A percentile compares a stretch with the other conserved stretches of the same genome.
Evolutionary conservation across 2,113 vertebrate species (phyloP).

Genomic region (Saguinus imperator): DNA sequence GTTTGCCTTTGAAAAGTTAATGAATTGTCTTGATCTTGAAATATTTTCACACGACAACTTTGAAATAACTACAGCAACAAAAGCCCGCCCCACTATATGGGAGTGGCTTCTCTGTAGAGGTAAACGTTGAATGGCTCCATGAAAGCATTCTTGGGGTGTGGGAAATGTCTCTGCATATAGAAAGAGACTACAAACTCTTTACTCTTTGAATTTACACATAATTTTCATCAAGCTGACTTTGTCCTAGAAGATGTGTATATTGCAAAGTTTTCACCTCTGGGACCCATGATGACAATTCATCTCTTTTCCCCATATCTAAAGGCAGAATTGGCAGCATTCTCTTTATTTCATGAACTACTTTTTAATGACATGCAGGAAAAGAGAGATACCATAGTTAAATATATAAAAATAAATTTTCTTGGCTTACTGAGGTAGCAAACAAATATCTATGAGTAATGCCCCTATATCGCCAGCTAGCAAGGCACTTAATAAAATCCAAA

Average conservation of each 20-base stretch:
- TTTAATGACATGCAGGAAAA: conserved; percentile 73
- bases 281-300: neutral
- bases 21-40: neutral
- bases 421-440: conserved; percentile 73
- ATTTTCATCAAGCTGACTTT: conserved; percentile 48
- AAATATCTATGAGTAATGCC: conserved; percentile 84
- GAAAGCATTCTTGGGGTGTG: neutral
- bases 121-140: neutral
- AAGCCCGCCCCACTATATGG: rapidly evolving
- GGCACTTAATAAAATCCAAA: conserved; percentile 86
- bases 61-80: neutral
- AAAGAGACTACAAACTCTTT: neutral
- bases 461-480: conserved; percentile 75
- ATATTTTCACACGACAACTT: neutral
- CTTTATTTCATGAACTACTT: conserved; percentile 53
- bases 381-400: conserved; percentile 76
- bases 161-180: neutral
- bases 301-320: conserved; percentile 43
- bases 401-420: conserved; percentile 82
- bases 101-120: neutral
- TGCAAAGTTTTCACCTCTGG: conserved; percentile 17
- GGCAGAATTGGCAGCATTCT: conserved; percentile 45
- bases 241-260: conserved; percentile 39
- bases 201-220: conserved; percentile 49
- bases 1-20: neutral